Evolutionary conservation across 2,113 vertebrate species (phyloP).

Genomic region (Anhinga rufa): DNA sequence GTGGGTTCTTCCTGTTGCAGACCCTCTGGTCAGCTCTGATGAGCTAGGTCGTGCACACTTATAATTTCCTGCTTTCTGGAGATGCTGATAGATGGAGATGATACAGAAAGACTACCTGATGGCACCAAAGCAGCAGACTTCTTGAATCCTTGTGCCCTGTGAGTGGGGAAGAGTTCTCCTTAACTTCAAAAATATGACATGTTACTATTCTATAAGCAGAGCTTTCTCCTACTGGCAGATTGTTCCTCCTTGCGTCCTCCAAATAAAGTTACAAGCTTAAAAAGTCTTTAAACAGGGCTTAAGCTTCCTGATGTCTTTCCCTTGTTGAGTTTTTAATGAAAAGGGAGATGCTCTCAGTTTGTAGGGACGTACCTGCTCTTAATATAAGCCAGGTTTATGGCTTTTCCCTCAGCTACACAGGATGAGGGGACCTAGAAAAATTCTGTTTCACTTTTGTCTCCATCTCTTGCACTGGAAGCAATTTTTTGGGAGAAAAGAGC

Average conservation of each 20-base stretch:
- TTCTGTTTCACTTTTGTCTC: background rate
- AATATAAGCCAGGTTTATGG: background rate
- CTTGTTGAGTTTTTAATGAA: background rate
- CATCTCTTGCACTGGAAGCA: background rate
- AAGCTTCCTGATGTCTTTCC: background rate
- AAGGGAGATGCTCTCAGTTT: background rate
- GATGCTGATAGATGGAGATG: background rate
- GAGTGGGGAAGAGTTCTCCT: background rate
- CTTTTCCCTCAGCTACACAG: background rate
- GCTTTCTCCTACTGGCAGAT: background rate
- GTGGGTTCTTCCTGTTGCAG: background rate
- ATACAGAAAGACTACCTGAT: background rate
- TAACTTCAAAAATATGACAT: background rate
- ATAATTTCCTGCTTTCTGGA: background rate
- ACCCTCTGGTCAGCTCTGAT: background rate
- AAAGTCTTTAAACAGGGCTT: background rate
- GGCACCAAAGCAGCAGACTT: background rate
- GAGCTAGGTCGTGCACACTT: background rate
- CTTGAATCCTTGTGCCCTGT: background rate
- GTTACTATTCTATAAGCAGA: background rate
- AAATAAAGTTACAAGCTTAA: background rate
- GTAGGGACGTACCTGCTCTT: background rate
- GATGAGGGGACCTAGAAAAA: background rate
- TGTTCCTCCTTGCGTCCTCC: background rate
- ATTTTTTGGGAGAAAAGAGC: background rate